Evolutionary conservation across 2,113 vertebrate genomes (phyloP), one percentile per base, ranked within the genome.

Genomic region (Dissostichus mawsoni): DNA sequence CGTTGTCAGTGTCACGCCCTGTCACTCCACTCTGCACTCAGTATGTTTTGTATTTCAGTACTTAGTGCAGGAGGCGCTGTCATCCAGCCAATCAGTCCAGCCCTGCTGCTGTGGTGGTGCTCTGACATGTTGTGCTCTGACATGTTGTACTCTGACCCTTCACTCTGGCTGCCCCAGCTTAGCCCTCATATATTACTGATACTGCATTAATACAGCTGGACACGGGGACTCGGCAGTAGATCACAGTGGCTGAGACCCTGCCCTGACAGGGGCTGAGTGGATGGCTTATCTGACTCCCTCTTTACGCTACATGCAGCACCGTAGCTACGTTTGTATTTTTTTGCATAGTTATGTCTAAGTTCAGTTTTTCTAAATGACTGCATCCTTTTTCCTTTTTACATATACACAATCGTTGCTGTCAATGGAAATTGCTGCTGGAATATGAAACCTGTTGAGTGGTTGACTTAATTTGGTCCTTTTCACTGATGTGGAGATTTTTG

Each of bases 101-200:
- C 44, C 6, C 12, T 69, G 74, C 70, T 63, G 79, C 78, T 83
- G 52, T 25, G 20, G 64, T 45, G 16, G 2, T 81, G 50, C 78
- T 84, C 67, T 71, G 57, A 73, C 52, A 8, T 81, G 83, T 78
- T 88, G 82, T 69, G 69, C 66, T 10, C 61, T 89, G 85, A 86
- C 52, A 8, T 81, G 83, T 78, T 88, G 82, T 69, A 71, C 66
- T 10, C 61, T 89, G 83, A 86, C 76, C 81, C 82, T 2, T 78
- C 55, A 59, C 83, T 82, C 70, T 7, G 18, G 25, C 66, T 70
- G 80, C 51, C 71, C 51, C 82, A 57, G 73, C 68, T 84, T 82
- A 83, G 62, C 83, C 82, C 69, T 69, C 77, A 56, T 90, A 82
- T 58, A 90, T 89, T 81, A 87, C 74, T 62, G 78, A 77, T 82